Evolutionary conservation across 2,797 vertebrate species (phyloP).

Genomic region (Danio jaintianensis): DNA sequence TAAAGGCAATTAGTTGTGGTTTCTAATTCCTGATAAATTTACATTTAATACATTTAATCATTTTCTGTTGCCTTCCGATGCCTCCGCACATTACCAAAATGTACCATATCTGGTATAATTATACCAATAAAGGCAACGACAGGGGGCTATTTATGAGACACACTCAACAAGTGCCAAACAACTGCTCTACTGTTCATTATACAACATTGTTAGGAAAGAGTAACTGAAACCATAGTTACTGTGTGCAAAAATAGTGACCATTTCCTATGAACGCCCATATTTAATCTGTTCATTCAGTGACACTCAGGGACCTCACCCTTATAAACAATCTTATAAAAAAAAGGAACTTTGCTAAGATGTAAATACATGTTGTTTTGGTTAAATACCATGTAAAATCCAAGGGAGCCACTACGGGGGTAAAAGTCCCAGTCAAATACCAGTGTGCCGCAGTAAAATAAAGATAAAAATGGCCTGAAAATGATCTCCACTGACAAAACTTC

Average conservation of each 20-base stretch:
- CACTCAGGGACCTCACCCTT: constrained; percentile 21
- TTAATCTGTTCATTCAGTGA: constrained; percentile 5
- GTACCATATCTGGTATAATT: not conserved
- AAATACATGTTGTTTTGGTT: constrained; percentile 15
- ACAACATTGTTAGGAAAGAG: constrained; percentile 53
- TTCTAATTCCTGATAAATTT: not conserved
- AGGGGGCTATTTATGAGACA: constrained; percentile 4
- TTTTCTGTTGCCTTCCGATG: not conserved
- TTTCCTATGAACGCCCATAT: constrained; percentile 66
- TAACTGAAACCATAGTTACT: constrained; percentile 62
- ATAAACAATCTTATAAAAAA: constrained; percentile 26
- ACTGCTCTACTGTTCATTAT: constrained; percentile 66
- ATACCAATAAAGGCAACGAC: not conserved
- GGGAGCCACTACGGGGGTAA: too few relatives aligned
- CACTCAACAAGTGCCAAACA: constrained; percentile 42
- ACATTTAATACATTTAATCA: not conserved
- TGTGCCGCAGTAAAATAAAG: too few relatives aligned
- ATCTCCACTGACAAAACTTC: too few relatives aligned
- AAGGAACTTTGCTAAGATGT: constrained; percentile 31
- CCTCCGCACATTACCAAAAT: not conserved
- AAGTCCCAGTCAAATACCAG: too few relatives aligned
- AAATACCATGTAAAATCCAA: not conserved
- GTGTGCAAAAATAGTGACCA: constrained; percentile 71
- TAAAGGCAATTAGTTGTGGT: not conserved
- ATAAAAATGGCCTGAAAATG: too few relatives aligned